phyloP scores from a whole-genome alignment of 2,888 invertebrate species.

The Lasioglossum villosulum region DNA sequence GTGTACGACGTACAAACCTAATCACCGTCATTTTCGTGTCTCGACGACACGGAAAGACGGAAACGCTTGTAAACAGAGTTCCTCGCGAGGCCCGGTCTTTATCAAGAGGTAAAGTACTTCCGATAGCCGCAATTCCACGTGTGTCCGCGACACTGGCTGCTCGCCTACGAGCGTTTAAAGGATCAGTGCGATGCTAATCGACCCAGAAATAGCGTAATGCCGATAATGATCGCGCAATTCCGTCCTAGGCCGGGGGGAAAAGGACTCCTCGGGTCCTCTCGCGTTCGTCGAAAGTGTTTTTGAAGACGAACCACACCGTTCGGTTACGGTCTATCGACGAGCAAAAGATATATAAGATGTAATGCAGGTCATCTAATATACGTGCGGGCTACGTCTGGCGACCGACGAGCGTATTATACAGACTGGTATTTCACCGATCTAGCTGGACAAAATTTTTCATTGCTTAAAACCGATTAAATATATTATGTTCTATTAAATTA shows the following conservation, averaged over 20 bases:
- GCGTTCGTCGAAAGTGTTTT: background rate
- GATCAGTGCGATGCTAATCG: conserved; percentile 69
- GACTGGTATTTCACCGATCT: too few species aligned
- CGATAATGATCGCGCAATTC: conserved; percentile 76
- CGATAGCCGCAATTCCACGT: conserved; percentile 51
- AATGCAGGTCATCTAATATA: too few species aligned
- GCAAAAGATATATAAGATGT: too few species aligned
- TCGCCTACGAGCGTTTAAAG: conserved; percentile 60
- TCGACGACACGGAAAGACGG: background rate
- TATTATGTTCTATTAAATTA: too few species aligned
- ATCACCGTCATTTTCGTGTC: background rate
- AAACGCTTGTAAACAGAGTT: conserved; percentile 11
- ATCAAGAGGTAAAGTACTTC: conserved; percentile 45
- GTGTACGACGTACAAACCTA: background rate
- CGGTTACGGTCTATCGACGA: too few species aligned
- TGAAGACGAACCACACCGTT: too few species aligned
- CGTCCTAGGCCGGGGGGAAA: conserved; percentile 69
- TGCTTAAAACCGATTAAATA: too few species aligned
- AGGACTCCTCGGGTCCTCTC: too few species aligned
- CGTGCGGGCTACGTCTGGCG: too few species aligned
- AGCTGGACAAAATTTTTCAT: too few species aligned
- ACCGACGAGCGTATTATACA: too few species aligned
- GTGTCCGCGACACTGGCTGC: conserved; percentile 21
- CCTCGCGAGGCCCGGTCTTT: conserved; percentile 14
- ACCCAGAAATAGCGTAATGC: conserved; percentile 74